phyloP scores from a whole-genome alignment of 1,140 invertebrate genomes.

The Cydia amplana region DNA sequence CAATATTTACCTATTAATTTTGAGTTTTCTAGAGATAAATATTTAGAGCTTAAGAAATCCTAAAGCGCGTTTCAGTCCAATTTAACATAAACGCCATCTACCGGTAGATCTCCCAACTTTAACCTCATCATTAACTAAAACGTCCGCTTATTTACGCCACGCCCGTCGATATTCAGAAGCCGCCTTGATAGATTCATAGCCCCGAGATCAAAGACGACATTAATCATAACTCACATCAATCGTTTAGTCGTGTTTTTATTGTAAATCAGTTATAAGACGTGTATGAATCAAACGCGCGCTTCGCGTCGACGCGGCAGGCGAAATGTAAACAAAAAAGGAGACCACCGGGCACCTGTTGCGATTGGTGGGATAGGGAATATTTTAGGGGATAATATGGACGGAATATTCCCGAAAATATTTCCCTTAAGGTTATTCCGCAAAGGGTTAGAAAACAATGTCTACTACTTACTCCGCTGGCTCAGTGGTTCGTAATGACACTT shows the following conservation, averaged over 20 bases:
- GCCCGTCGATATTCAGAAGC: slow-evolving; percentile 71
- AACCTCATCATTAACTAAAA: slow-evolving; percentile 71
- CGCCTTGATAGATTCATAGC: slow-evolving; percentile 77
- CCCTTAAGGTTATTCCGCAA: too few relatives aligned
- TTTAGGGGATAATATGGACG: background rate
- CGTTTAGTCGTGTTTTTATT: slow-evolving; percentile 76
- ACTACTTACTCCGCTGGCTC: too few relatives aligned
- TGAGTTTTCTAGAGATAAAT: too few relatives aligned
- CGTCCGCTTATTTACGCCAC: slow-evolving; percentile 62
- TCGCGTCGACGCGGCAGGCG: slow-evolving; percentile 72
- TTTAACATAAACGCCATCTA: slow-evolving; percentile 41
- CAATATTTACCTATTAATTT: too few relatives aligned
- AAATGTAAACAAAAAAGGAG: slow-evolving; percentile 70
- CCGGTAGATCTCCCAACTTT: slow-evolving; percentile 38
- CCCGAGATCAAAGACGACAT: slow-evolving; percentile 73
- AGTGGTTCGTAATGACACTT: too few relatives aligned
- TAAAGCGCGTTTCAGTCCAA: too few relatives aligned
- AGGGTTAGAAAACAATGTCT: too few relatives aligned
- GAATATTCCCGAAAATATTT: too few relatives aligned
- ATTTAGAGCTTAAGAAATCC: too few relatives aligned
- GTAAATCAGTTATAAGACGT: slow-evolving; percentile 77
- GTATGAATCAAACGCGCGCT: slow-evolving; percentile 73
- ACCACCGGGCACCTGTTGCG: slow-evolving; percentile 69
- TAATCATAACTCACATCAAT: slow-evolving; percentile 79
- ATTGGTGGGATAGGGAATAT: slow-evolving; percentile 39